A percentile compares a stretch with the other conserved stretches of the same genome.
Conservation (phyloP, 2,113 vertebrate genomes). For the Archocentrus centrarchus region DNA sequence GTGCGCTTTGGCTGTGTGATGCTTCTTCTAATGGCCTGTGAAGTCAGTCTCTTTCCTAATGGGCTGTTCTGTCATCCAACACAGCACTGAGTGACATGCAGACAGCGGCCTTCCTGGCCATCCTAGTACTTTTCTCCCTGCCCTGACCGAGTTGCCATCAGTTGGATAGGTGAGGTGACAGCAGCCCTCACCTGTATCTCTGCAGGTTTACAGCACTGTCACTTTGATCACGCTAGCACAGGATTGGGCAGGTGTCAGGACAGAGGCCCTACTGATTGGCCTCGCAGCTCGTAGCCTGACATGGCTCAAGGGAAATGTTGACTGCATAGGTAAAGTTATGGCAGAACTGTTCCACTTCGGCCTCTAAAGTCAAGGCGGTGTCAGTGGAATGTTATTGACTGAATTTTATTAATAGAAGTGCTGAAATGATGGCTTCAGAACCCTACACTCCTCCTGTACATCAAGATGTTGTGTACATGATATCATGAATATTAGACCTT, state of each 20-base stretch:
- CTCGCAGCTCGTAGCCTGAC: conserved; percentile 51
- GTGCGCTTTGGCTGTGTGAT: conserved; percentile 64
- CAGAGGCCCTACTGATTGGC: conserved; percentile 47
- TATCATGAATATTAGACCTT: conserved; percentile 21
- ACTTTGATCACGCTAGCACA: conserved; percentile 63
- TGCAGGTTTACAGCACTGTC: conserved; percentile 54
- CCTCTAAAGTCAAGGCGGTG: conserved; percentile 39
- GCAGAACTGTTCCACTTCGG: conserved; percentile 43
- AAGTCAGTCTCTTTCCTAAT: conserved; percentile 79
- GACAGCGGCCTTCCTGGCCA: conserved; percentile 46
- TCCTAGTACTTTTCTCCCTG: conserved; percentile 37
- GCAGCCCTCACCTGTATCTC: conserved; percentile 66
- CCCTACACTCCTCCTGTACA: conserved; percentile 20
- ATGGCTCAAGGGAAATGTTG: conserved; percentile 58
- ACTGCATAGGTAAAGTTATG: conserved; percentile 46
- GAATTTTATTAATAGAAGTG: conserved; percentile 54
- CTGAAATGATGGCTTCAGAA: conserved; percentile 40
- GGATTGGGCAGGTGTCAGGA: conserved; percentile 63
- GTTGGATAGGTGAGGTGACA: conserved; percentile 72
- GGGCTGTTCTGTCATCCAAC: conserved; percentile 80
- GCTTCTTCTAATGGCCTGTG: conserved; percentile 81
- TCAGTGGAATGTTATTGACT: conserved; percentile 46
- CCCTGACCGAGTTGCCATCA: conserved; percentile 61
- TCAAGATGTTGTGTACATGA: conserved; percentile 14
- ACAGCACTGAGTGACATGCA: conserved; percentile 72